Conservation (phyloP, 1,140 invertebrate genomes). For the Sinella curviseta region DNA sequence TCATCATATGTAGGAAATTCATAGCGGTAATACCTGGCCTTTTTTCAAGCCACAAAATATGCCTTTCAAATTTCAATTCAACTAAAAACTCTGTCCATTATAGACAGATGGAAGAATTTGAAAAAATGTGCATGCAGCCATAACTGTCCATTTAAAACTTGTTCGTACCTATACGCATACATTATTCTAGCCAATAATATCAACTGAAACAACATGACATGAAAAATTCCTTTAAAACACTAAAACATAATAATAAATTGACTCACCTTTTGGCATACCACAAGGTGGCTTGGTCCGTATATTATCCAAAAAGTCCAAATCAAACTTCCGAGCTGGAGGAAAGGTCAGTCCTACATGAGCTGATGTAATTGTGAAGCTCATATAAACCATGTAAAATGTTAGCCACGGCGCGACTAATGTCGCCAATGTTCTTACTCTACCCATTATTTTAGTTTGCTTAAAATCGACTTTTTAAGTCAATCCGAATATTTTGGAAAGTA, state of each 20-base stretch:
- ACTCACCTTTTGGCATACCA: slow-evolving; percentile 90
- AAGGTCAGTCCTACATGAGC: slow-evolving; percentile 80
- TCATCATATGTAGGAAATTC: too few relatives aligned
- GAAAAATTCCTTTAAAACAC: background rate
- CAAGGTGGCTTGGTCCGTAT: slow-evolving; percentile 84
- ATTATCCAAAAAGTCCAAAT: slow-evolving; percentile 92
- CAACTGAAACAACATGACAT: background rate
- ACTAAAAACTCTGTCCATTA: too few relatives aligned
- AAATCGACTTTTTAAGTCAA: background rate
- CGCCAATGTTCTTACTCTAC: slow-evolving; percentile 11
- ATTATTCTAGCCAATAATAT: too few relatives aligned
- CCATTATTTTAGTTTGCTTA: background rate
- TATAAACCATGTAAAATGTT: background rate
- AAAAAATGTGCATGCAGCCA: too few relatives aligned
- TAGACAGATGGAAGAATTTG: too few relatives aligned
- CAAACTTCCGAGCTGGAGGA: slow-evolving; percentile 79
- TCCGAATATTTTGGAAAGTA: background rate
- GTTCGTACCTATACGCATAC: too few relatives aligned
- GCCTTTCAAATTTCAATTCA: background rate
- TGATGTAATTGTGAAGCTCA: background rate
- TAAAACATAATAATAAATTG: background rate
- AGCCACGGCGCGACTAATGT: background rate
- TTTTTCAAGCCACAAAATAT: background rate
- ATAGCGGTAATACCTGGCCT: background rate
- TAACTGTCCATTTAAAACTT: too few relatives aligned